A percentile compares a stretch with the other conserved stretches of the same genome.
These are phyloP conservation scores for Lasiurus cinereus DNA, from an alignment of 2,113 vertebrate genomes.

Conservation along the genomic window DNA sequence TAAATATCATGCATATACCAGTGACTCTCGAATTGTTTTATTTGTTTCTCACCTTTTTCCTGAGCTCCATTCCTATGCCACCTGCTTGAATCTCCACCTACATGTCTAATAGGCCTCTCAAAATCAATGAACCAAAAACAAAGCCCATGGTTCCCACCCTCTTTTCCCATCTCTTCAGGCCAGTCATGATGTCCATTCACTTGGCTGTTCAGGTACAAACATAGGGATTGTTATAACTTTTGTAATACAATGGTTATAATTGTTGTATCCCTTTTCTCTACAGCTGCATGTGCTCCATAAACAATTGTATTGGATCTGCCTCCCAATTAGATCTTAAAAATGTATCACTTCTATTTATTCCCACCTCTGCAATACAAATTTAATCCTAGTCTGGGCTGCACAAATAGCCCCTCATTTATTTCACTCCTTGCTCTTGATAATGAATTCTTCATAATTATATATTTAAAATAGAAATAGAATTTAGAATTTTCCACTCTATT, in stretches of 20 bases:
- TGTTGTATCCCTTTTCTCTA: background rate
- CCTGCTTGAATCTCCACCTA: background rate
- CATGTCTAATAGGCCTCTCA: background rate
- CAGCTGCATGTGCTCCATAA: background rate
- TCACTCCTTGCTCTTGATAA: background rate
- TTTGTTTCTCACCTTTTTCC: background rate
- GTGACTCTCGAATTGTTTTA: background rate
- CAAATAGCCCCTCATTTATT: background rate
- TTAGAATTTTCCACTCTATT: background rate
- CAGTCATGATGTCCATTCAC: background rate
- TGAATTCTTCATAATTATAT: background rate
- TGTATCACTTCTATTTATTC: constrained; percentile 3
- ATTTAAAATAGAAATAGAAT: background rate
- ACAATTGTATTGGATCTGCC: background rate
- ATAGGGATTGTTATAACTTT: background rate
- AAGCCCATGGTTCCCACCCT: background rate
- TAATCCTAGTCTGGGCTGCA: background rate
- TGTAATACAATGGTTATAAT: too few species aligned
- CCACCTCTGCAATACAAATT: background rate
- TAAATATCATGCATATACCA: background rate
- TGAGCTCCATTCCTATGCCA: background rate
- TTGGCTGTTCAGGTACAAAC: background rate
- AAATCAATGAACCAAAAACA: background rate
- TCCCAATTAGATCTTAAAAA: constrained; percentile 13
- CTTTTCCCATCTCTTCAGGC: background rate